Evolutionary conservation across 2,888 invertebrate species (phyloP).

Genomic region (Hipparchia semele): DNA sequence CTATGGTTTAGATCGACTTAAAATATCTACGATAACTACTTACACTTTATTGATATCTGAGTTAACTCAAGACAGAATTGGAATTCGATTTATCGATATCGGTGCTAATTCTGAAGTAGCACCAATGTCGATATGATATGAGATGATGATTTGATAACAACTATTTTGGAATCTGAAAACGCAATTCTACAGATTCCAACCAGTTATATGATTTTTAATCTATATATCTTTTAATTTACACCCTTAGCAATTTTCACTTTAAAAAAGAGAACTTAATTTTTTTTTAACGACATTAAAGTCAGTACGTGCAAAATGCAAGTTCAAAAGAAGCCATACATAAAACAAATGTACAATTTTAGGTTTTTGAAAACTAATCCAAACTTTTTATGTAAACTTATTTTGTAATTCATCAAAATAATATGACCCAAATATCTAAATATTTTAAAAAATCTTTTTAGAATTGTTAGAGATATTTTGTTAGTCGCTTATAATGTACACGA

Average conservation of each 20-base stretch:
- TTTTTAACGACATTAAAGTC: no score
- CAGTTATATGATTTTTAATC: no score
- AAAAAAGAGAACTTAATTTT: no score
- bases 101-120: not conserved
- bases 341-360: conserved; percentile 23
- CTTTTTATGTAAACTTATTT: not conserved
- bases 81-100: not conserved
- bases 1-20: not conserved
- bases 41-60: not conserved
- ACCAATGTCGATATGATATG: no score
- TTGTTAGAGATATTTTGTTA: conserved; percentile 4
- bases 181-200: no score
- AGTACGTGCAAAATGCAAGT: conserved; percentile 12
- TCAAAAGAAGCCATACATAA: conserved; percentile 30
- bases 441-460: conserved; percentile 10
- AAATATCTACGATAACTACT: not conserved
- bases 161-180: no score
- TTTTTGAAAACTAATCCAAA: not conserved
- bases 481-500: conserved; percentile 10
- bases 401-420: no score
- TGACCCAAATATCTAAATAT: not conserved
- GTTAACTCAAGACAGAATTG: not conserved
- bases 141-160: no score
- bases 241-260: no score
- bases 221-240: no score